phyloP scores from a whole-genome alignment of 1,140 invertebrate genomes.

The Phocides pigmalion region DNA sequence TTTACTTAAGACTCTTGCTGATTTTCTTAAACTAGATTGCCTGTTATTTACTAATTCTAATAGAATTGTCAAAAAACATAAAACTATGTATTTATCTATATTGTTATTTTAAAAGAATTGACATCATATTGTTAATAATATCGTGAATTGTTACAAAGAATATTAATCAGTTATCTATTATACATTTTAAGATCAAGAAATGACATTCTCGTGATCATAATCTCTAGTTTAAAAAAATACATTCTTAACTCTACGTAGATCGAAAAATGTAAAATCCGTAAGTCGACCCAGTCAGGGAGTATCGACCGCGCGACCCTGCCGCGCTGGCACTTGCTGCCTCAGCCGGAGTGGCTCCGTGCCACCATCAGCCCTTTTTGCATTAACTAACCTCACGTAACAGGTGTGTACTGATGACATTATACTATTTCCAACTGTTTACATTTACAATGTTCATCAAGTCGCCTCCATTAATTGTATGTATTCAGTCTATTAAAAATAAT shows the following conservation, averaged over 20 bases:
- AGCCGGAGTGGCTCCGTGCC: slow-evolving; percentile 47
- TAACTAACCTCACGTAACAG: slow-evolving; percentile 44
- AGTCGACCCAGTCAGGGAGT: slow-evolving; percentile 52
- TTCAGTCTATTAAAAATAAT: too few species aligned
- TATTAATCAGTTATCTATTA: too few species aligned
- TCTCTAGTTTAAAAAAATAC: neutral
- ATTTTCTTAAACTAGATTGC: neutral
- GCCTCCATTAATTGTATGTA: too few species aligned
- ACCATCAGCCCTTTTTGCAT: slow-evolving; percentile 60
- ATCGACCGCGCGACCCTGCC: slow-evolving; percentile 59
- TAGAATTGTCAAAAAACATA: too few species aligned
- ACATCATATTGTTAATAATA: too few species aligned
- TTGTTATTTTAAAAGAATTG: too few species aligned
- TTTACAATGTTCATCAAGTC: neutral
- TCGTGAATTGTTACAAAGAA: too few species aligned
- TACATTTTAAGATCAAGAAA: too few species aligned
- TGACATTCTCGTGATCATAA: neutral
- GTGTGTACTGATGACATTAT: slow-evolving; percentile 34
- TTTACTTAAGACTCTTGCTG: neutral
- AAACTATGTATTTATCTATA: too few species aligned
- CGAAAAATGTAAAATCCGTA: slow-evolving; percentile 19
- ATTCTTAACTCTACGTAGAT: neutral
- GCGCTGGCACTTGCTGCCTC: slow-evolving; percentile 56
- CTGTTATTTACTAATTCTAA: too few species aligned
- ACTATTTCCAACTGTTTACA: neutral